Conservation (phyloP, 2,888 invertebrate genomes). For the Tetragonisca angustula region DNA sequence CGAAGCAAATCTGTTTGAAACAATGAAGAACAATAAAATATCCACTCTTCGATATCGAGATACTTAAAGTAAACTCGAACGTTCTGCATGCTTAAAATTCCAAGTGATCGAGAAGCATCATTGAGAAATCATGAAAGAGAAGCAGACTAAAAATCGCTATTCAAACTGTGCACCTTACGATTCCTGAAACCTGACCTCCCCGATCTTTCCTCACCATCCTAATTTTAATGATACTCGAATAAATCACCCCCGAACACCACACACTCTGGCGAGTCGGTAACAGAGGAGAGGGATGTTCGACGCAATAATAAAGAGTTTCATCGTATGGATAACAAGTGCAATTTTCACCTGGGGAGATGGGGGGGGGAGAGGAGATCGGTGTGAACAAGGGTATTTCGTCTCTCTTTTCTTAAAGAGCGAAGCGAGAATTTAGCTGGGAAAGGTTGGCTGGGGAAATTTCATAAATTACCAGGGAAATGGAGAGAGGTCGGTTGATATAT, state of each 20-base stretch:
- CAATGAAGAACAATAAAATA: no score
- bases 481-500: constrained; percentile 22
- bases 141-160: neutral
- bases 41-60: no score
- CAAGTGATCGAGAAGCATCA: neutral
- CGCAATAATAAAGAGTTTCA: neutral
- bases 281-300: neutral
- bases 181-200: neutral
- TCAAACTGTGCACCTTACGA: no score
- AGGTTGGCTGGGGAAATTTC: constrained; percentile 27
- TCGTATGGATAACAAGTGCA: neutral
- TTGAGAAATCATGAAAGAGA: neutral
- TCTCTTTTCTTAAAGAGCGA: constrained; percentile 9
- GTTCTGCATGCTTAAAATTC: neutral
- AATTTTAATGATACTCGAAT: neutral
- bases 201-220: no score
- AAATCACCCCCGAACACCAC: neutral
- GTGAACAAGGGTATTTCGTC: no score
- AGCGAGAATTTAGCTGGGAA: constrained; percentile 1
- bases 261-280: neutral
- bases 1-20: no score
- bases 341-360: neutral
- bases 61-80: no score
- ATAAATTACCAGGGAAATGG: constrained; percentile 39
- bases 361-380: neutral